Evolutionary conservation across 1,140 invertebrate genomes (phyloP).

Genomic region (Wiebesia pumilae): DNA sequence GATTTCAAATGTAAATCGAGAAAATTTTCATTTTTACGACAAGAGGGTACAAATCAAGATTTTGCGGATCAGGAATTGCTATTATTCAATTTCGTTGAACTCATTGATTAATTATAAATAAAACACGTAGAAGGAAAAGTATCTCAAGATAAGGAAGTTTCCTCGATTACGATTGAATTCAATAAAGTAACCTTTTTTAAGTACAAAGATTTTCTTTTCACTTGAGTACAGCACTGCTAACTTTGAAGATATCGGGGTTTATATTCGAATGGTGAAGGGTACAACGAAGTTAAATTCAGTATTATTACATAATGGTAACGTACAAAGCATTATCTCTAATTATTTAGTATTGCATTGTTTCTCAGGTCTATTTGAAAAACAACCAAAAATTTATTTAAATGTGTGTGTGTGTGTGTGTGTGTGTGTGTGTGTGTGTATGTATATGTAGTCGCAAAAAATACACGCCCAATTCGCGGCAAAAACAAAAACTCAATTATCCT

Average conservation of each 20-base stretch:
- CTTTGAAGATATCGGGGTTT: neutral
- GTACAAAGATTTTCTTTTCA: neutral
- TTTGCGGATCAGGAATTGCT: too few relatives aligned
- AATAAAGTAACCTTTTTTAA: neutral
- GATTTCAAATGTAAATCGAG: too few relatives aligned
- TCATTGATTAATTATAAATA: too few relatives aligned
- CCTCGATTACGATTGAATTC: too few relatives aligned
- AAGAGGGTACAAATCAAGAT: too few relatives aligned
- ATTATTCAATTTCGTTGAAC: too few relatives aligned
- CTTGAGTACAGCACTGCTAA: neutral
- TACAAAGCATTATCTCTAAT: neutral
- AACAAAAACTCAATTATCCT: conserved; percentile 23
- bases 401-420: too few relatives aligned
- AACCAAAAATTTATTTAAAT: neutral
- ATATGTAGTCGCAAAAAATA: neutral
- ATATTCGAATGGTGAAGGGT: neutral
- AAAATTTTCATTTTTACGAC: too few relatives aligned
- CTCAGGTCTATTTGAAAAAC: neutral
- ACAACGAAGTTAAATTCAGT: neutral
- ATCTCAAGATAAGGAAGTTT: too few relatives aligned
- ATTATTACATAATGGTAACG: neutral
- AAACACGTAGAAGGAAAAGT: too few relatives aligned
- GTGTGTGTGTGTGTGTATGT: too few relatives aligned
- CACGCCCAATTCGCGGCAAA: neutral
- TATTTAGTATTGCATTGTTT: neutral